phyloP scores from a whole-genome alignment of 2,113 vertebrate species.

The Apistogramma diplotaenia region DNA sequence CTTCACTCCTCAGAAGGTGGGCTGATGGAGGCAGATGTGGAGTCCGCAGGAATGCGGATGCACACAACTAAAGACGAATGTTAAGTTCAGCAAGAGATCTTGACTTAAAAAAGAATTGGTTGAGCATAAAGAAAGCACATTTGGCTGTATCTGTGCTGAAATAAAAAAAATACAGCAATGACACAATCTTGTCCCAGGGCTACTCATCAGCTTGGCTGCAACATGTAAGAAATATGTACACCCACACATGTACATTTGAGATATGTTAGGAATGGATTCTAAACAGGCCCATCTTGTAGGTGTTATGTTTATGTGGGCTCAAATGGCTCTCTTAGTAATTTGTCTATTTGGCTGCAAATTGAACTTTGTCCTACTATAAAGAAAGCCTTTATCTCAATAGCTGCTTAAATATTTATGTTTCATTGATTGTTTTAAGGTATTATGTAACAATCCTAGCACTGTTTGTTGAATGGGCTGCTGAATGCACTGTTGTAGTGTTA shows the following conservation, averaged over 20 bases:
- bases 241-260: slow-evolving; percentile 58
- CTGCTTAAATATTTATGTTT: slow-evolving; percentile 42
- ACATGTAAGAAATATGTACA: slow-evolving; percentile 51
- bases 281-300: slow-evolving; percentile 30
- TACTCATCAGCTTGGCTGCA: slow-evolving; percentile 61
- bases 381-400: neutral
- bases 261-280: slow-evolving; percentile 43
- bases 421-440: slow-evolving; percentile 38
- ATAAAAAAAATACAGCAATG: neutral
- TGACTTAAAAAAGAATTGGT: neutral
- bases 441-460: slow-evolving; percentile 19
- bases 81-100: neutral
- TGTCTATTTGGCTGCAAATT: slow-evolving; percentile 21
- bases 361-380: slow-evolving; percentile 34
- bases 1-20: slow-evolving; percentile 24
- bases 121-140: slow-evolving; percentile 20
- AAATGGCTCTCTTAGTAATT: slow-evolving; percentile 29
- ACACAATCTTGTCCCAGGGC: slow-evolving; percentile 65
- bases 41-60: neutral
- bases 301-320: slow-evolving; percentile 41
- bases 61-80: neutral
- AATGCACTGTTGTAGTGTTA: neutral
- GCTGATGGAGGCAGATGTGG: slow-evolving; percentile 20
- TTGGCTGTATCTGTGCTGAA: slow-evolving; percentile 31
- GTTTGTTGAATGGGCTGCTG: slow-evolving; percentile 30